Evolutionary conservation across 2,113 vertebrate genomes (phyloP), one percentile per base, ranked within the genome.

Genomic region (Grus americana): DNA sequence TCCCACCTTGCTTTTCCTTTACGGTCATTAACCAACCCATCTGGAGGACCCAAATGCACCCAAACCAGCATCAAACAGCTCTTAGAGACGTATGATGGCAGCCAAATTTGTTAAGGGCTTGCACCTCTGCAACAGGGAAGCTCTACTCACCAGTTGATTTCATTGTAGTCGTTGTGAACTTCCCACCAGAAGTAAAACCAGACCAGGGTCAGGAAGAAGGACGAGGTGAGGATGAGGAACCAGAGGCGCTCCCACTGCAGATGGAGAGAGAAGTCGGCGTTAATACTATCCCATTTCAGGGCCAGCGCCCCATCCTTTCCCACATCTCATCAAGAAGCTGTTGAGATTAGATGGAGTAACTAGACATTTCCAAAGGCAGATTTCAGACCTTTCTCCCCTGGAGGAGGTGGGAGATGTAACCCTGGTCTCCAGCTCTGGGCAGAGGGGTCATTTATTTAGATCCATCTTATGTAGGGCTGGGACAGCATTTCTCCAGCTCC

Each of bases 131-230:
- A 10, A 22, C 0, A 0, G 3, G 44, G 22, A 15, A 23, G 11
- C 42, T 30, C 47, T 70, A 98, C 99, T 99, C 96, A 99, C 99
- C 99, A 99, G 98, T 99, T 99, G 97, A 99, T 99, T 88, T 99
- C 99, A 38, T 99, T 98, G 97, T 99, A 99, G 98, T 99, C 99
- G 24, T 99, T 99, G 85, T 98, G 99, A 65, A 98, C 98, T 94
- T 99, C 99, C 99, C 99, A 98, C 99, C 99, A 99, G 98, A 99
- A 99, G 96, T 99, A 99, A 85, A 98, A 98, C 99, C 99, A 99
- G 76, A 98, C 94, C 82, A 99, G 98, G 4, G 99, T 98, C 96
- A 99, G 98, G 86, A 99, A 97, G 85, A 99, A 99, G 58, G 99
- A 98, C 40, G 97, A 98, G 94, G 98, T 98, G 97, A 99, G 97